Conservation (phyloP, 1,140 invertebrate species). For the Lineus longissimus region DNA sequence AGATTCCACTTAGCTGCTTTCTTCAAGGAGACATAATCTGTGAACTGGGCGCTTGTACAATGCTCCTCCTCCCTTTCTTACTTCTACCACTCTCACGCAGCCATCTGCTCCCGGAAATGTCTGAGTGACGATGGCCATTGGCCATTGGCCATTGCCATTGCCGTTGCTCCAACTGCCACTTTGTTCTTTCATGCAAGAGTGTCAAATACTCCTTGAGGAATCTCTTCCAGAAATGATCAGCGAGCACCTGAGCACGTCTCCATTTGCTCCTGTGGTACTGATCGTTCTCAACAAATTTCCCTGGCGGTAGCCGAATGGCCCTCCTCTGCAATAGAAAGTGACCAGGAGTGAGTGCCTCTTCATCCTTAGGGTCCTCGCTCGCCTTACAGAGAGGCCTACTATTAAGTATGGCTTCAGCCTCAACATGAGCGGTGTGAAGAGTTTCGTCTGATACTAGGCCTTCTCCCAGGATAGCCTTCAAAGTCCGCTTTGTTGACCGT, state of each 20-base stretch:
- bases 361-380: constrained; percentile 29
- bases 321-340: constrained; percentile 26
- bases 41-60: too few species aligned
- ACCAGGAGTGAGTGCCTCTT: constrained; percentile 27
- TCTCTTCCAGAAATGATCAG: constrained; percentile 12
- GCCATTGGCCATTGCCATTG: neutral
- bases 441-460: neutral
- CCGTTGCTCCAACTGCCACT: neutral
- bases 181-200: neutral
- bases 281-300: neutral
- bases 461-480: neutral
- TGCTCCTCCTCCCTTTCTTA: too few species aligned
- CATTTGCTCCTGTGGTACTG: constrained; percentile 4
- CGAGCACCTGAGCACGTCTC: constrained; percentile 7
- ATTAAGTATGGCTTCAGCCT: constrained; percentile 28
- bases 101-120: too few species aligned
- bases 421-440: constrained; percentile 19
- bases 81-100: too few species aligned
- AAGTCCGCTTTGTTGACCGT: constrained; percentile 1
- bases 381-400: constrained; percentile 27
- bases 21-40: too few species aligned
- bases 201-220: constrained; percentile 13
- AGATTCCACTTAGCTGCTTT: too few species aligned
- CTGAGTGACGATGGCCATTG: too few species aligned
- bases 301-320: constrained; percentile 4